Evolutionary conservation across 1,140 invertebrate species (phyloP).

Genomic region (Choristoneura fumiferana): DNA sequence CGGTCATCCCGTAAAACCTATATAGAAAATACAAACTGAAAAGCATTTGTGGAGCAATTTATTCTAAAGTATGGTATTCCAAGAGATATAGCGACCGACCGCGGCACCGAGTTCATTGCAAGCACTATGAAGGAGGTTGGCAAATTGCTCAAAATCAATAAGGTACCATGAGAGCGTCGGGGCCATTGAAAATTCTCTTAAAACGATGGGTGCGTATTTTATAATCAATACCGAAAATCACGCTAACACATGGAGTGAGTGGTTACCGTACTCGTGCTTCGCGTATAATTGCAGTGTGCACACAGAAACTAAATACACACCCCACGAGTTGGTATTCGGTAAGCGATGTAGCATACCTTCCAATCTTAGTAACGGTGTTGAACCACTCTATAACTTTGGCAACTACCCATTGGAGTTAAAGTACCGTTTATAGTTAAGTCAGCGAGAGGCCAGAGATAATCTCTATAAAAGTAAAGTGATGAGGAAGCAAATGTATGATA

Average conservation of each 20-base stretch:
- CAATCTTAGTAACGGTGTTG: not conserved
- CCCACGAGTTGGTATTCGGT: not conserved
- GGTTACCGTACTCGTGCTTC: not conserved
- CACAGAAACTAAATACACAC: not conserved
- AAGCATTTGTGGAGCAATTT: constrained; percentile 23
- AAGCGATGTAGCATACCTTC: not conserved
- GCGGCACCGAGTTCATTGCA: not conserved
- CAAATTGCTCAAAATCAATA: not conserved
- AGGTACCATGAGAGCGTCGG: not conserved
- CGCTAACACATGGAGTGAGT: not conserved
- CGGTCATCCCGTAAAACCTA: too few species aligned
- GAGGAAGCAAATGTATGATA: not conserved
- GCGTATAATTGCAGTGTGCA: not conserved
- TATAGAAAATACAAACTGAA: too few species aligned
- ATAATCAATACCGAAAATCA: not conserved
- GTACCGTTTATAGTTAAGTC: not conserved
- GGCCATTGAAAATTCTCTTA: not conserved
- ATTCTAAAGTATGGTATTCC: constrained; percentile 19
- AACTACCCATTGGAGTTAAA: not conserved
- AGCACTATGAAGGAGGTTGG: not conserved
- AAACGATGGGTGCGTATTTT: not conserved
- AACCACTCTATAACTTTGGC: not conserved
- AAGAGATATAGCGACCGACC: constrained; percentile 9
- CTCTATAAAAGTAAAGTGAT: not conserved
- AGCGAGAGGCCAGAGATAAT: not conserved